phyloP scores from a whole-genome alignment of 2,888 invertebrate genomes.

The Palloptera scutellata region DNA sequence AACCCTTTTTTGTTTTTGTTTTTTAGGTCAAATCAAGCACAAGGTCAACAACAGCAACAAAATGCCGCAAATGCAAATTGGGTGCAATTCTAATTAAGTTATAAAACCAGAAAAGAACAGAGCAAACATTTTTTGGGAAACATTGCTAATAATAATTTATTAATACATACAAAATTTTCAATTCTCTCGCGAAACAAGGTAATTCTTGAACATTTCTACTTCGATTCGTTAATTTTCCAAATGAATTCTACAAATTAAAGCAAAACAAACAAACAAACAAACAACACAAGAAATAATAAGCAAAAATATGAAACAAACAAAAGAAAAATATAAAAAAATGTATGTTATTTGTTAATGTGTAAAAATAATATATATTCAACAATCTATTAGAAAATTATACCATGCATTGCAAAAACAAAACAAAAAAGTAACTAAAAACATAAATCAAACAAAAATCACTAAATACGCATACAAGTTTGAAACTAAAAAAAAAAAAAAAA shows the following conservation, averaged over 20 bases:
- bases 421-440: neutral
- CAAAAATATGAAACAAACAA: conserved; percentile 21
- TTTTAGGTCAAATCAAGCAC: conserved; percentile 51
- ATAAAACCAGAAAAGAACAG: conserved; percentile 29
- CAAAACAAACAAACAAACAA: conserved; percentile 26
- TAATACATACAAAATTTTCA: conserved; percentile 14
- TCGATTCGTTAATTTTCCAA: no score
- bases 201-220: no score
- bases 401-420: neutral
- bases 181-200: neutral
- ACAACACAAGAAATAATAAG: conserved; percentile 10
- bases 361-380: conserved; percentile 25
- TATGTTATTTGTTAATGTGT: conserved; percentile 12
- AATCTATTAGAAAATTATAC: conserved; percentile 4
- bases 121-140: conserved; percentile 35
- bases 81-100: conserved; percentile 62
- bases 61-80: conserved; percentile 62
- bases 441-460: conserved; percentile 3
- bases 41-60: conserved; percentile 43
- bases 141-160: conserved; percentile 17
- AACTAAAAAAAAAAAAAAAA: neutral
- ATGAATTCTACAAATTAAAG: conserved; percentile 30
- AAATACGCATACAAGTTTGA: neutral
- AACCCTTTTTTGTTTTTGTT: conserved; percentile 29
- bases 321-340: conserved; percentile 28